A percentile compares a stretch with the other conserved stretches of the same genome.
These are phyloP conservation scores for Excalfactoria chinensis DNA, from an alignment of 2,113 vertebrate species.

Conservation along the genomic window DNA sequence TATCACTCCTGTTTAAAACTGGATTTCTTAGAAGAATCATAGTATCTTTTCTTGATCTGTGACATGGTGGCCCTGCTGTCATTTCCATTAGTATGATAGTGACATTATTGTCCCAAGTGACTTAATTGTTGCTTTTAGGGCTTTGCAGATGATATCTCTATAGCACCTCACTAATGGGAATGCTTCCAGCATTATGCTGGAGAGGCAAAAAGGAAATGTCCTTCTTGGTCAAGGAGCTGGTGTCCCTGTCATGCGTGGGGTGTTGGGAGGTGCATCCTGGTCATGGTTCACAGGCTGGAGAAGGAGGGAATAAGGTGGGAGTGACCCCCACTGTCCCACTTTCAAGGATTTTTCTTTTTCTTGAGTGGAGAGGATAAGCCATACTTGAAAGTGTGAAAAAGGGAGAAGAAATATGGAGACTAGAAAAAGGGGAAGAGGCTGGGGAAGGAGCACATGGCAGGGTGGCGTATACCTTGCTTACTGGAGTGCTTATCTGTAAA, in stretches of 20 bases:
- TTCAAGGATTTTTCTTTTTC: neutral
- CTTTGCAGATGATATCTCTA: slow-evolving; percentile 6
- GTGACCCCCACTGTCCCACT: neutral
- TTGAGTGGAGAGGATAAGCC: neutral
- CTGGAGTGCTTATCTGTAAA: neutral
- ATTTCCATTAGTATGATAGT: slow-evolving; percentile 29
- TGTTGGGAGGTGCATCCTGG: neutral
- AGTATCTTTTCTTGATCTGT: slow-evolving; percentile 1
- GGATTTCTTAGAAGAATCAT: slow-evolving; percentile 5
- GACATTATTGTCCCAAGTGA: neutral
- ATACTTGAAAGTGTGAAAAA: neutral
- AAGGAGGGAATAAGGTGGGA: neutral
- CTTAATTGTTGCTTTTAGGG: slow-evolving; percentile 13
- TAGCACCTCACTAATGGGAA: neutral
- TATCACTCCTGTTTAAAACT: neutral
- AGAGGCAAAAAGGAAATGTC: slow-evolving; percentile 13
- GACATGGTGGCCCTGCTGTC: neutral
- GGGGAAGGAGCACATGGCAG: neutral
- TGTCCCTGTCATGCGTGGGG: neutral
- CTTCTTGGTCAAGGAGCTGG: neutral
- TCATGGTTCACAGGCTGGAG: slow-evolving; percentile 27
- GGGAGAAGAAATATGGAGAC: neutral
- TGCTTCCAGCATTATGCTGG: slow-evolving; percentile 28
- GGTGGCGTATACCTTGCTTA: neutral
- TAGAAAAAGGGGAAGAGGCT: neutral